A percentile compares a stretch with the other conserved stretches of the same genome.
Conservation (phyloP, 2,113 vertebrate genomes). For the Erpornis zantholeuca region DNA sequence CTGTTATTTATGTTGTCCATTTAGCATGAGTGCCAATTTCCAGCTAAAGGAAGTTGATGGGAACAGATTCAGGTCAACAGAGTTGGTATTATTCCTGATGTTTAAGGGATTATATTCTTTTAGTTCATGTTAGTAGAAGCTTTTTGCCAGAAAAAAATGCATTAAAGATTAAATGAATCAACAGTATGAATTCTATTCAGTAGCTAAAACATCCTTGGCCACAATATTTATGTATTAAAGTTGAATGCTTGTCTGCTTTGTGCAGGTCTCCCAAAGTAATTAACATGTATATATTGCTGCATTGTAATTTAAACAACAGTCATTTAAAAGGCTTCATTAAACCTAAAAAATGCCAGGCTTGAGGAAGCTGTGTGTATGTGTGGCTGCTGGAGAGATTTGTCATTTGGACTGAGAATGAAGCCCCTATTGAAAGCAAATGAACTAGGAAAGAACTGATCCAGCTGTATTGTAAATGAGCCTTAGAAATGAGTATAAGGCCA, state of each 20-base stretch:
- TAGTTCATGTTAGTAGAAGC: not conserved
- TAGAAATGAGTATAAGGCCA: not conserved
- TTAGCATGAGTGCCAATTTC: slow-evolving; percentile 33
- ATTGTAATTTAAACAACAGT: not conserved
- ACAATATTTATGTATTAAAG: not conserved
- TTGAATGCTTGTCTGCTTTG: not conserved
- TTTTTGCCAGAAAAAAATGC: slow-evolving; percentile 11
- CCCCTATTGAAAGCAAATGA: not conserved
- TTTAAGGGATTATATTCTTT: slow-evolving; percentile 43
- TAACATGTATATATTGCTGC: not conserved
- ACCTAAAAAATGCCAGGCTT: not conserved
- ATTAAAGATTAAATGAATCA: not conserved
- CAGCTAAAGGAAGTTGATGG: slow-evolving; percentile 9
- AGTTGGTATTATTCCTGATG: not conserved
- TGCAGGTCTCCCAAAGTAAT: not conserved
- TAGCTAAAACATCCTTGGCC: not conserved
- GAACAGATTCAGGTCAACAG: slow-evolving; percentile 28
- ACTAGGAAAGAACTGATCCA: not conserved
- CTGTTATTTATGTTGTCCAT: not conserved
- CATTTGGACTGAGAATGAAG: not conserved
- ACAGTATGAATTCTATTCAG: not conserved
- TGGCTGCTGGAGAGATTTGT: not conserved
- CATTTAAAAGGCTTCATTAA: not conserved
- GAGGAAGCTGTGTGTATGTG: not conserved
- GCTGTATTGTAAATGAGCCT: not conserved